Base-by-base conservation (phyloP, 2,797 vertebrate species). In the Gallinago stenura region DNA sequence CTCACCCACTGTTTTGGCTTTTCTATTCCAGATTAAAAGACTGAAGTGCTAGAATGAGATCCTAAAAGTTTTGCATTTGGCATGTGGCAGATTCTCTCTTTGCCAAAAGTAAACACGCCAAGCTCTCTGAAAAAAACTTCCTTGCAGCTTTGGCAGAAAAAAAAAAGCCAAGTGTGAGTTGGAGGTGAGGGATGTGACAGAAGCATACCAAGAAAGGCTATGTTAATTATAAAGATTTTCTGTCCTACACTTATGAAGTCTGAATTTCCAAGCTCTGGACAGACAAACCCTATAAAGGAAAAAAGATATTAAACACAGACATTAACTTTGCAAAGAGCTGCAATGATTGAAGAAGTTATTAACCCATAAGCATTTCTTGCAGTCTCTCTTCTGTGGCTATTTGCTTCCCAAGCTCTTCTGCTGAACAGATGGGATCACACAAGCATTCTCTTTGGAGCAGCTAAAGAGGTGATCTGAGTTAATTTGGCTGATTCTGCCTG, bases 351-450 rank as follows among this genome's bases (percentile, higher is more conserved):
- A 68, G 24, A 39, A 72, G 35, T 84, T 88, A 50, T 78, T 89
- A 87, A 87, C n/a, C 35, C 20, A 30, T 26, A 72, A 75, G 7
- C n/a, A 31, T 87, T 85, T 76, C 43, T 90, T 69, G 39, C 12
- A 88, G 62, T 43, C 20, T 72, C 43, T 79, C 33, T 73, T 75
- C 35, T 72, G 73, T 73, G 58, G 20, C 56, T 66, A 45, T 16
- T 87, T 76, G 9, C 28, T 94, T 94, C 43, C 77, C 30, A 83
- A 84, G 35, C 30, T 90, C 26, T 95, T 86, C 62, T 69, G 50
- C 35, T 82, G 78, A 96, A 78, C 86, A 95, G 70, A 90, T 87
- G 88, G 83, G n/a, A 94, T 84, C 66, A 79, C 51, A 84, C 50
- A 79, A 82, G 25, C 22, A 62, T 90, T 94, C 48, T 84, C 73